Conservation (phyloP, 23 tunicate species). For the Ciona savignyi region DNA sequence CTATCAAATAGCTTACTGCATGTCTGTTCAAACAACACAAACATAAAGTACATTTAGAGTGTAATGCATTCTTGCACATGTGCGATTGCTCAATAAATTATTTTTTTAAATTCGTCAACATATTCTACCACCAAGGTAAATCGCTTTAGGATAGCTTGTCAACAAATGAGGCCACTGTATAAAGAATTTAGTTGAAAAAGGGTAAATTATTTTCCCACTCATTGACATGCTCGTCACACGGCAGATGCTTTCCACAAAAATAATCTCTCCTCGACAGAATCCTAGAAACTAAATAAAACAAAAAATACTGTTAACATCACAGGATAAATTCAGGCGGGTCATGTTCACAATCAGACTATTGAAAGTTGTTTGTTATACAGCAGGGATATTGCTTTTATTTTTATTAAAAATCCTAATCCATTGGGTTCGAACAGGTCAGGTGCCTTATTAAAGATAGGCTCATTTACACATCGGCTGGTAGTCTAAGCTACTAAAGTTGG, state of each 20-base stretch:
- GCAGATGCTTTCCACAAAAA: slow-evolving; percentile 80
- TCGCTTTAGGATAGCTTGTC: slow-evolving; percentile 62
- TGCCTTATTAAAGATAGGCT: too few species aligned
- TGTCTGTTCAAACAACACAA: too few species aligned
- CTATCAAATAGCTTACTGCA: too few species aligned
- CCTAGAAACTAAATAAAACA: slow-evolving; percentile 21
- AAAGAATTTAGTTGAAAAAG: slow-evolving; percentile 49
- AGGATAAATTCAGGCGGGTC: background rate
- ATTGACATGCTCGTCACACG: slow-evolving; percentile 76
- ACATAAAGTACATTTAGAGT: background rate
- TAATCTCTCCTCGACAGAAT: slow-evolving; percentile 36
- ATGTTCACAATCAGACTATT: too few species aligned
- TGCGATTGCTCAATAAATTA: background rate
- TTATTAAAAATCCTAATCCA: too few species aligned
- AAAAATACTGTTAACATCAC: background rate
- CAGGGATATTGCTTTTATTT: too few species aligned
- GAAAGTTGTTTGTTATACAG: too few species aligned
- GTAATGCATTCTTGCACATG: background rate
- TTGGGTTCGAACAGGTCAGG: too few species aligned
- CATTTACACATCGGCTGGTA: too few species aligned
- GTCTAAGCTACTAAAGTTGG: too few species aligned
- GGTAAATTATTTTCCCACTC: slow-evolving; percentile 70
- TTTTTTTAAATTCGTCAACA: background rate
- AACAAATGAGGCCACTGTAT: slow-evolving; percentile 86
- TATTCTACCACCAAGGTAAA: slow-evolving; percentile 60